phyloP scores from a whole-genome alignment of 2,113 vertebrate species.

The Pygoscelis adeliae region DNA sequence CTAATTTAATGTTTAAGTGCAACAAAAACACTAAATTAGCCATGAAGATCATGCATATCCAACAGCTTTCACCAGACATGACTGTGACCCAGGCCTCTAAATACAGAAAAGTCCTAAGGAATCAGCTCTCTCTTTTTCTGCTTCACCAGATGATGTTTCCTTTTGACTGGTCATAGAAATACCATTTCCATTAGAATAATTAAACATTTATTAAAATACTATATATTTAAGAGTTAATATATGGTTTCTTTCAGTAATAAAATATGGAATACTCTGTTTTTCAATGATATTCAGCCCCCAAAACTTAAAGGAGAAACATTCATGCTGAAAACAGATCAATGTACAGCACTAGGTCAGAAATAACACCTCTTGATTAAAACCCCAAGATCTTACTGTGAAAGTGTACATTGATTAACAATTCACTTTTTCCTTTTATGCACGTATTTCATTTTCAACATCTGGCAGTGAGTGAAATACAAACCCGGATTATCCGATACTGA shows the following conservation, averaged over 20 bases:
- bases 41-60: conserved; percentile 68
- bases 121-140: conserved; percentile 15
- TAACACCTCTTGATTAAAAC: conserved; percentile 27
- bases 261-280: conserved; percentile 55
- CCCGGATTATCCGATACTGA: neutral
- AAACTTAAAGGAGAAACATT: conserved; percentile 62
- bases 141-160: conserved; percentile 24
- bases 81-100: conserved; percentile 64
- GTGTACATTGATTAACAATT: conserved; percentile 37
- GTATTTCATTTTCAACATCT: conserved; percentile 11
- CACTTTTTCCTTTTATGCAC: neutral
- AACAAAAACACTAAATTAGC: conserved; percentile 70
- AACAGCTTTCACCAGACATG: conserved; percentile 58
- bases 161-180: conserved; percentile 43
- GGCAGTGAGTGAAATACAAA: conserved; percentile 72
- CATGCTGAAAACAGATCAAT: conserved; percentile 63
- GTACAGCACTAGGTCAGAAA: conserved; percentile 64
- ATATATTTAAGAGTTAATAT: conserved; percentile 51
- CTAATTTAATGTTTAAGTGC: conserved; percentile 73
- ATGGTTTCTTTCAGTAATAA: conserved; percentile 61
- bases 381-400: neutral
- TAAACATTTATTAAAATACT: conserved; percentile 61
- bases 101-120: conserved; percentile 42
- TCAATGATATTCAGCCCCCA: conserved; percentile 7
- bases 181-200: conserved; percentile 43